Evolutionary conservation across 2,888 invertebrate species (phyloP), one percentile per base, ranked within the genome.

Genomic region (Dione vanillae): DNA sequence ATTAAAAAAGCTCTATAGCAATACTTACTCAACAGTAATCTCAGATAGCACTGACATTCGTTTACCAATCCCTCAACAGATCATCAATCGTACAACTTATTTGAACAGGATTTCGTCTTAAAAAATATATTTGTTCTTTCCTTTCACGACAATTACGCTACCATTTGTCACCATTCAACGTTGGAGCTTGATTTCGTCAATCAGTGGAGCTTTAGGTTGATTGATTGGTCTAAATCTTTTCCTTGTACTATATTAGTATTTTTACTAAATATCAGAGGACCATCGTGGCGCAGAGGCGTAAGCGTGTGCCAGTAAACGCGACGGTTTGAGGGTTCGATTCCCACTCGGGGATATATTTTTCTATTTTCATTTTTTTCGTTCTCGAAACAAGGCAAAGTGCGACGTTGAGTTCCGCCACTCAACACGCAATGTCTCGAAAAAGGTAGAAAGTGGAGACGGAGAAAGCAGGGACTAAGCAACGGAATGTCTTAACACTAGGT

Each of bases 71-170:
- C 86, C 83, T 80, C 79, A 77, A 76, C 79, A 80, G 75, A 84
- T 85, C 91, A 91, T 92, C 91, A 92, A 91, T 91, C 89, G 85
- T 80, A 78, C 79, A 83, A 83, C 85, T 86, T 88, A 86, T 88
- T 87, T 83, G 81, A 83, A 83, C 79, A 83, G 85, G 87, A 85
- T 89, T 87, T 74, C 74, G 69, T 66, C 75, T 74, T 74, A 77
- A 85, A 85, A 85, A 82, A 77, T 62, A 76, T 78, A 83, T 85
- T 84, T 85, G 85, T 84, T 85, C 84, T 80, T 56, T 81, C 80
- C 79, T 81, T 84, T 80, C 84, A 86, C 84, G 78, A 79, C 92
- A 91, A 92, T 92, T 91, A 92, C 89, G 83, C 85, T 78, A 83
- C 83, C 90, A 90, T 92, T 92, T 92, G 92, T 92, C 92, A 90